Evolutionary conservation across 2,888 invertebrate species (phyloP).

Genomic region (Sinohyriopsis cumingii): DNA sequence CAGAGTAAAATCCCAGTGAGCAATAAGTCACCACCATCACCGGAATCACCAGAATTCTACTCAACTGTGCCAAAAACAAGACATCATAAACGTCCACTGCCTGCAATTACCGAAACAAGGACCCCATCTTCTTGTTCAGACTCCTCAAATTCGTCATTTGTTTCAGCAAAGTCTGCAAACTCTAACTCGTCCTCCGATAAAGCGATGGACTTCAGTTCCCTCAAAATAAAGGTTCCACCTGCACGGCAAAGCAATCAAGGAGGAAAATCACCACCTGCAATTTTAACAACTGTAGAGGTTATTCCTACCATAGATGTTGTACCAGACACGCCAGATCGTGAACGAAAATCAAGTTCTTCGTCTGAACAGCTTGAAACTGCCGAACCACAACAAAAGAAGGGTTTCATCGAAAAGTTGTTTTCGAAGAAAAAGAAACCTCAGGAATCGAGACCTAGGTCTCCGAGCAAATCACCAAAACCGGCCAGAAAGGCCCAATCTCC

Average conservation of each 20-base stretch:
- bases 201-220: constrained; percentile 38
- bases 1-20: constrained; percentile 4
- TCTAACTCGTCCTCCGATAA: constrained; percentile 35
- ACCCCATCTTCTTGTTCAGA: constrained; percentile 25
- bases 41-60: constrained; percentile 27
- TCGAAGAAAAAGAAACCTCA: constrained; percentile 58
- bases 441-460: constrained; percentile 30
- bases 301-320: constrained; percentile 16
- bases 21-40: constrained; percentile 19
- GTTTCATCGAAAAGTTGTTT: constrained; percentile 63
- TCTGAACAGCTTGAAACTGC: constrained; percentile 41
- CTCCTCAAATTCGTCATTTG: constrained; percentile 17
- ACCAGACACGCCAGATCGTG: constrained; percentile 19
- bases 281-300: constrained; percentile 19
- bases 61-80: constrained; percentile 31
- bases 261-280: constrained; percentile 6
- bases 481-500: constrained; percentile 30
- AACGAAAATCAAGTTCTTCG: constrained; percentile 34
- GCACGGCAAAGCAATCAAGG: constrained; percentile 17
- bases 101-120: constrained; percentile 30
- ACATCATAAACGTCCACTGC: constrained; percentile 29
- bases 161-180: constrained; percentile 15
- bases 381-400: constrained; percentile 39
- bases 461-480: constrained; percentile 29
- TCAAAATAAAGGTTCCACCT: constrained; percentile 34